Percentiles rank a stretch among this genome's conserved stretches.
Evolutionary conservation across 2,113 vertebrate species (phyloP).

Genomic region (Numida meleagris): DNA sequence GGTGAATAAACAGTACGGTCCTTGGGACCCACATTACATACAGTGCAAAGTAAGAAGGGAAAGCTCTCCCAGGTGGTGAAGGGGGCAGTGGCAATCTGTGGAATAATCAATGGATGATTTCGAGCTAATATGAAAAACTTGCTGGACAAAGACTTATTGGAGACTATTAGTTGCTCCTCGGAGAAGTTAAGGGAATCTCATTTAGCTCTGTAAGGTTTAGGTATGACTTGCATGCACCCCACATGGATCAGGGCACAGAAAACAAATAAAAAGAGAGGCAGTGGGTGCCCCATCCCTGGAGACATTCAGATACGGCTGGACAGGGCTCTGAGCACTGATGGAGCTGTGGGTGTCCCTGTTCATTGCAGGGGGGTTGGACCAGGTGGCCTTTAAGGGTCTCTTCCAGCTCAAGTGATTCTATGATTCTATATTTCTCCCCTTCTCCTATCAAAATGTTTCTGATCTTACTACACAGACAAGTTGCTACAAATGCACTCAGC

Average conservation of each 20-base stretch:
- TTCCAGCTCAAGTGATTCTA: no score
- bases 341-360: no score
- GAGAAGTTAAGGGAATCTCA: background rate
- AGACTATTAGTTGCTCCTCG: background rate
- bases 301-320: no score
- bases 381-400: no score
- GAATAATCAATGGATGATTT: background rate
- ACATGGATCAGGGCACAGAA: background rate
- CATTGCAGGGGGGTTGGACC: no score
- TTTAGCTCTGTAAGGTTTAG: background rate
- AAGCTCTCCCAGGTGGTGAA: background rate
- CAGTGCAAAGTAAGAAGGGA: background rate
- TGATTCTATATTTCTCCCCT: background rate
- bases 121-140: background rate
- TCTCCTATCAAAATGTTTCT: background rate
- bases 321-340: no score
- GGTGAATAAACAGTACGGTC: background rate
- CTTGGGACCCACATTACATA: background rate
- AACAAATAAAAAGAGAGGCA: background rate
- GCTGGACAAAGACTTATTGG: background rate
- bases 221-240: background rate
- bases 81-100: background rate
- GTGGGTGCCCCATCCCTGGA: no score
- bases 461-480: background rate
- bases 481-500: background rate